Evolutionary conservation across 2,113 vertebrate species (phyloP), one percentile per base, ranked within the genome.

Genomic region (Peromyscus leucopus): DNA sequence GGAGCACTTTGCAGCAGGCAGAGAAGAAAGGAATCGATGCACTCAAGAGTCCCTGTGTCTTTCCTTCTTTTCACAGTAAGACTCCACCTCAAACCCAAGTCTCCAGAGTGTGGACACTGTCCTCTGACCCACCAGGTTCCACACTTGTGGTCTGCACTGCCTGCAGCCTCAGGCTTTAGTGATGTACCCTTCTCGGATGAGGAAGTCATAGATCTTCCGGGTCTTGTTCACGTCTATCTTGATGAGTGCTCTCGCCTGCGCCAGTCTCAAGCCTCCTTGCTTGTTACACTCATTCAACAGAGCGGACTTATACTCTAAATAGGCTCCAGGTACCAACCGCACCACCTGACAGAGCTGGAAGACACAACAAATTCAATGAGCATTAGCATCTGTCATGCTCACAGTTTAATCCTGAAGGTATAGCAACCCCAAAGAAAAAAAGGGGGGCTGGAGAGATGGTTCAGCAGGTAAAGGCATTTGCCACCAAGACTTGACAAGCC

Each of bases 211-310:
- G 98, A 99, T 99, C 98, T 99, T 99, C 95, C 99, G 99, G 1
- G 99, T 99, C 98, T 99, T 99, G 99, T 99, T 99, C 98, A 99
- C 99, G 1, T 99, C 99, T 95, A 99, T 99, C 99, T 99, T 99
- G 99, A 99, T 99, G 95, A 99, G 99, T 0, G 99, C 99, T 93
- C 99, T 98, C 19, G 99, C 99, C 98, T 99, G 99, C 0, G 99
- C 99, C 74, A 99, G 99, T 86, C 99, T 98, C 97, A 99, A 98
- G 93, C 99, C 99, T 31, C 99, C 99, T 98, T 99, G 99, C 95
- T 99, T 99, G 95, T 99, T 99, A 98, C 99, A 99, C 98, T 99
- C 99, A 0, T 99, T 99, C 96, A 99, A 98, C 31, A 99, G 98
- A 86, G 99, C 99, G 97, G 99, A 99, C 98, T 99, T 99, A 96